phyloP scores from a whole-genome alignment of 1,140 invertebrate genomes.

The Anthonomus grandis region DNA sequence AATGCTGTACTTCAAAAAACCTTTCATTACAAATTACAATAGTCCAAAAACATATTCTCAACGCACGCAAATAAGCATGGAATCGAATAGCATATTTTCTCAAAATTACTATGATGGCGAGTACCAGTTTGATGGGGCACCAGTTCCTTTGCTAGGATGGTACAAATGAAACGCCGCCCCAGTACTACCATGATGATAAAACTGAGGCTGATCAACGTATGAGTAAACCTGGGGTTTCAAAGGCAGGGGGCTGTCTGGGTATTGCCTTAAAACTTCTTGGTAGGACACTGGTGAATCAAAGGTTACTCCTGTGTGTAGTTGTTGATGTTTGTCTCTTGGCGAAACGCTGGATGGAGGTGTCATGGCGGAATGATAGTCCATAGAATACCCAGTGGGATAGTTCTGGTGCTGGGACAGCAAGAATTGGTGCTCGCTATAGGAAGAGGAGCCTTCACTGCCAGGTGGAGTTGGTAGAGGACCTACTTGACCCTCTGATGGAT shows the following conservation, averaged over 20 bases:
- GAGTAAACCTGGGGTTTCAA: conserved; percentile 89
- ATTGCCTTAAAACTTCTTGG: conserved; percentile 60
- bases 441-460: conserved; percentile 75
- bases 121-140: conserved; percentile 67
- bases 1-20: no score
- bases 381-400: conserved; percentile 62
- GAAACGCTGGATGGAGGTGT: conserved; percentile 93
- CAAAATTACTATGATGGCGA: conserved; percentile 62
- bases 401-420: conserved; percentile 60
- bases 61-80: no score
- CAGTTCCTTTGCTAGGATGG: conserved; percentile 68
- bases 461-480: conserved; percentile 83
- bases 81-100: no score
- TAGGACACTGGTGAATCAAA: conserved; percentile 50
- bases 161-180: conserved; percentile 84
- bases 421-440: conserved; percentile 66
- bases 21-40: no score
- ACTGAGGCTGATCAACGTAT: conserved; percentile 73
- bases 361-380: conserved; percentile 88
- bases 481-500: conserved; percentile 46
- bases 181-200: conserved; percentile 69
- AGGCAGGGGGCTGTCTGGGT: conserved; percentile 71
- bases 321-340: conserved; percentile 80
- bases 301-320: conserved; percentile 48
- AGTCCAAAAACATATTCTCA: no score